Evolutionary conservation across 2,797 vertebrate species (phyloP).

Genomic region (Enteromius treurensis): DNA sequence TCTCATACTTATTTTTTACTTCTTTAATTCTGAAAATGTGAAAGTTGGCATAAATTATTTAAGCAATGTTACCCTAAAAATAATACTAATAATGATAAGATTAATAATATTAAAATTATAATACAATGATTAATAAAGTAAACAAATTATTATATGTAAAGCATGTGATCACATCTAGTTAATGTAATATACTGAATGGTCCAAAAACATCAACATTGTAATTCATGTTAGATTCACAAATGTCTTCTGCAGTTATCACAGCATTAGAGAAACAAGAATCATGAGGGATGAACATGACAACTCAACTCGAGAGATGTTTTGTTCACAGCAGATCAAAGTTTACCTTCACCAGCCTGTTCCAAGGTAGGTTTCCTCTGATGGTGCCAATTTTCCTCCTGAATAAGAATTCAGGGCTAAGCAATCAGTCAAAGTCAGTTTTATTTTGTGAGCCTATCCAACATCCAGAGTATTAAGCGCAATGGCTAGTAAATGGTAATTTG

Average conservation of each 20-base stretch:
- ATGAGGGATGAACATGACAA: background rate
- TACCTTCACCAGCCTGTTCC: constrained; percentile 64
- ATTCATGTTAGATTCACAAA: background rate
- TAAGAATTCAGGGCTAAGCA: constrained; percentile 68
- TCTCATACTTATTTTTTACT: background rate
- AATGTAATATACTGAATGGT: background rate
- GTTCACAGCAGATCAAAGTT: constrained; percentile 60
- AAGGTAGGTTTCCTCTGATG: constrained; percentile 70
- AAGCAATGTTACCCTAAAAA: background rate
- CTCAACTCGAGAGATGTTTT: constrained; percentile 1
- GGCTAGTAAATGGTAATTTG: constrained; percentile 69
- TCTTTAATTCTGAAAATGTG: background rate
- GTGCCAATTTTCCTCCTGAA: constrained; percentile 79
- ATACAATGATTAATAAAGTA: background rate
- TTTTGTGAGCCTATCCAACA: constrained; percentile 70
- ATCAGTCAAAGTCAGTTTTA: constrained; percentile 79
- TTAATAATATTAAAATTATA: background rate
- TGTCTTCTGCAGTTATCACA: background rate
- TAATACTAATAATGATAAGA: background rate
- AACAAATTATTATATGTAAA: background rate
- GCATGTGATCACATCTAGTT: background rate
- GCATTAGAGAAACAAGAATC: background rate
- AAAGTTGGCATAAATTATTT: background rate
- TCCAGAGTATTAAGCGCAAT: constrained; percentile 66
- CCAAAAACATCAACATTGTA: background rate